These are phyloP conservation scores for Pantherophis vulpinus DNA, from an alignment of 2,797 vertebrate genomes.

Conservation along the genomic window DNA sequence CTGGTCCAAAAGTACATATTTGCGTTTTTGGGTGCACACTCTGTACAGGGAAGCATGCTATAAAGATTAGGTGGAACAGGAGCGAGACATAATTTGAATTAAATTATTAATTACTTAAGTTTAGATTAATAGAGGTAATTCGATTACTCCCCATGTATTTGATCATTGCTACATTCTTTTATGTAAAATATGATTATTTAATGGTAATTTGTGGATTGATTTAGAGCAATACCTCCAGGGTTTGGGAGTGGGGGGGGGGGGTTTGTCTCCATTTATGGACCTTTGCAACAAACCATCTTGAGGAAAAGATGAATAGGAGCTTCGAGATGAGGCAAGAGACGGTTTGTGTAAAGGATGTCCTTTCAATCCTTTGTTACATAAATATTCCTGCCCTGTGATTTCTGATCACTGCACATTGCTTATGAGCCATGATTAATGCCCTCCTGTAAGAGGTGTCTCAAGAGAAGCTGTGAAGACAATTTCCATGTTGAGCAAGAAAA, in stretches of 20 bases:
- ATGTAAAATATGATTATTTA: background rate
- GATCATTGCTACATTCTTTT: background rate
- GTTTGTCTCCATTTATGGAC: background rate
- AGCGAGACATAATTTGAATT: background rate
- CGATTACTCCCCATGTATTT: background rate
- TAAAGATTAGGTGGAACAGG: background rate
- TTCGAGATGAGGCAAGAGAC: conserved; percentile 21
- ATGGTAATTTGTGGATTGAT: background rate
- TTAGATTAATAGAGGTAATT: background rate
- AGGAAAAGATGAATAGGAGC: background rate
- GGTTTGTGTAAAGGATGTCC: conserved; percentile 51
- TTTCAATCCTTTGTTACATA: conserved; percentile 42
- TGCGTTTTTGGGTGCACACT: background rate
- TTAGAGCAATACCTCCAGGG: background rate
- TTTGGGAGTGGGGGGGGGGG: background rate
- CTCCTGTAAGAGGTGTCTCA: conserved; percentile 38
- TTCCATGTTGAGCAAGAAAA: conserved; percentile 51
- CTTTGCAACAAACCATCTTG: background rate
- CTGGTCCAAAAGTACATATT: background rate
- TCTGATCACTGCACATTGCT: conserved; percentile 33
- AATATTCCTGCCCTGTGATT: conserved; percentile 21
- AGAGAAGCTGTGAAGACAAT: conserved; percentile 58
- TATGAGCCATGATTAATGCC: conserved; percentile 57
- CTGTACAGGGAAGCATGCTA: background rate
- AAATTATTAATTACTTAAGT: background rate